A percentile compares a stretch with the other conserved stretches of the same genome.
Evolutionary conservation across 2,888 invertebrate genomes (phyloP).

Genomic region (Patella pellucida): DNA sequence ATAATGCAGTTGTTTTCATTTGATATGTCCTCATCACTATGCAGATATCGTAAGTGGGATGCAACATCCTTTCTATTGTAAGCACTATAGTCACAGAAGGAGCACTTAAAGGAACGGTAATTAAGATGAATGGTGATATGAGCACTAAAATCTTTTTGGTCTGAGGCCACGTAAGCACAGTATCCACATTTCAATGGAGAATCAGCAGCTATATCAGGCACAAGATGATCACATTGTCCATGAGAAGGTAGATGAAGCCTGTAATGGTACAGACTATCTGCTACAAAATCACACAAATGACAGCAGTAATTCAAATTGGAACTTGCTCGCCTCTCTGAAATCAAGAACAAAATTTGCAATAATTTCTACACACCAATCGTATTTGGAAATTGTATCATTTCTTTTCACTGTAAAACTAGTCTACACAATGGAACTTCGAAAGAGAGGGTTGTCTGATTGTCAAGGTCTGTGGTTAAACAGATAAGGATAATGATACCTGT

Average conservation of each 20-base stretch:
- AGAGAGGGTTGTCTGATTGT: too few species aligned
- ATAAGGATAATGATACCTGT: too few species aligned
- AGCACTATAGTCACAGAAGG: conserved; percentile 44
- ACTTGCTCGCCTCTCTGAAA: not conserved
- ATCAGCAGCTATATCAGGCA: conserved; percentile 36
- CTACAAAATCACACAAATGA: conserved; percentile 39
- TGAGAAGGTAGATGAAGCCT: conserved; percentile 50
- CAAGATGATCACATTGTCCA: conserved; percentile 39
- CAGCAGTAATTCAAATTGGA: conserved; percentile 36
- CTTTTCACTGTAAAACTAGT: too few species aligned
- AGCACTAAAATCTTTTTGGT: conserved; percentile 43
- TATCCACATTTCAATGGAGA: conserved; percentile 50
- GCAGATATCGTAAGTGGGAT: conserved; percentile 32
- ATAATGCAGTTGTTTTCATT: conserved; percentile 27
- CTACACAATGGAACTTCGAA: too few species aligned
- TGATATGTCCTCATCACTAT: conserved; percentile 32
- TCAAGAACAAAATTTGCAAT: too few species aligned
- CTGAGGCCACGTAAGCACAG: conserved; percentile 45
- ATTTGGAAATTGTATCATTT: too few species aligned
- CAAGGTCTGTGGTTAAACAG: too few species aligned
- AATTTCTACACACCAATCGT: too few species aligned
- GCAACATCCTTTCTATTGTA: conserved; percentile 31
- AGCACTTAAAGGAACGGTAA: conserved; percentile 46
- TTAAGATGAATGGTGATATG: conserved; percentile 50
- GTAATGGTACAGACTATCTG: conserved; percentile 47